Percentiles rank a stretch among this genome's conserved stretches.
These are phyloP conservation scores for Poecile atricapillus DNA, from an alignment of 2,113 vertebrate genomes.

Conservation along the genomic window DNA sequence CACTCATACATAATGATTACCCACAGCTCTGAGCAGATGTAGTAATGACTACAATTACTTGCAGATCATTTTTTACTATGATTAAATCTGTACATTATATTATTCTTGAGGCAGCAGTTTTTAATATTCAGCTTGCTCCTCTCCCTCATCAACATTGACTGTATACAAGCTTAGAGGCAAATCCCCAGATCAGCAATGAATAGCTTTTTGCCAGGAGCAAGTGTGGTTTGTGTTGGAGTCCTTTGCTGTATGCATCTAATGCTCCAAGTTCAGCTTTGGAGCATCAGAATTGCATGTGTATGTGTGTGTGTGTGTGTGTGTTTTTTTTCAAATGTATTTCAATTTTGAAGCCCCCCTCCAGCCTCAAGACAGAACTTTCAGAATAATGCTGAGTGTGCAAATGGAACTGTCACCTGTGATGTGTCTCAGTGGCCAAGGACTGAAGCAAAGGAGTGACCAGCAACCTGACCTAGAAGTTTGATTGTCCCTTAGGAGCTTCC, in stretches of 20 bases:
- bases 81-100: slow-evolving; percentile 59
- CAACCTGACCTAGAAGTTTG: background rate
- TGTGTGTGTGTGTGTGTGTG: rapidly evolving
- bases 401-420: background rate
- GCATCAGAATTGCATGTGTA: rapidly evolving
- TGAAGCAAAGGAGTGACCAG: background rate
- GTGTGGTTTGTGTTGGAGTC: background rate
- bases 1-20: slow-evolving; percentile 63
- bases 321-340: background rate
- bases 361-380: background rate
- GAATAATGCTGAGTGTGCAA: background rate
- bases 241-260: background rate
- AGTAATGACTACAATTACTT: slow-evolving; percentile 68
- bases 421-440: background rate
- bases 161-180: background rate
- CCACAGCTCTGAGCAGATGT: slow-evolving; percentile 61
- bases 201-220: background rate
- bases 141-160: slow-evolving; percentile 11
- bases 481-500: background rate
- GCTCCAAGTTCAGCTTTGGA: background rate
- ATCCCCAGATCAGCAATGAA: background rate
- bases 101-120: slow-evolving; percentile 57
- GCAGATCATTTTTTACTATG: slow-evolving; percentile 65
- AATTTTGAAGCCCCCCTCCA: background rate
- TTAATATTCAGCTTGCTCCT: slow-evolving; percentile 45